Evolutionary conservation across 2,797 vertebrate genomes (phyloP), one percentile per base, ranked within the genome.

Genomic region (Tenualosa ilisha): DNA sequence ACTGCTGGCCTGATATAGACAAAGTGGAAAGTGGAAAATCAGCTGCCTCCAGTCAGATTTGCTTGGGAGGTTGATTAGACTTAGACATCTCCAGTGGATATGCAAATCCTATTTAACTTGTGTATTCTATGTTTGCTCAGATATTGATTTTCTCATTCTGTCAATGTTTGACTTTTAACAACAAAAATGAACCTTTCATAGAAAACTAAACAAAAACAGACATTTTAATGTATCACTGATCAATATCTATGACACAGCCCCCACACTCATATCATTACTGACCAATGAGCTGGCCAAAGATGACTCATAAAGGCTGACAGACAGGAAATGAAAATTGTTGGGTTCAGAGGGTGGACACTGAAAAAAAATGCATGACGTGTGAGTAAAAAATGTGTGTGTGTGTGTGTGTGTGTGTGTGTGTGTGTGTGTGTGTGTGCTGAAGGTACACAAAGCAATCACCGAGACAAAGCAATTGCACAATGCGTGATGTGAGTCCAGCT

Each of bases 351-450:
- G 8, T 68, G 26, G 63, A 3, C 24, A 13, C 24, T 37, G 9
- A 37, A 31, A 63, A 8, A 24, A 63, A 5, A 22, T 56, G 3
- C 22, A 59, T 59, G 17, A 17, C 17, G 54, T 59, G 54, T 59
- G 17, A 20, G 54, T 59, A 6, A 59, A 22, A 59, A n/a, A 24
- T 68, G 24, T 72, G 65, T 72, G 24, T 65, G 61, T 65, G 61
- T 65, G 61, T 65, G 61, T 24, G 61, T 65, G 61, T 65, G 61
- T n/a, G 56, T 24, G 61, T 24, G 61, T 68, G 65, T 68, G 65
- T 43, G 37, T 75, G 13, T 75, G 68, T 75, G 13, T 75, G 68
- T 75, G 68, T 40, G 68, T 43, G 65, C 15, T 13, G 31, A 37
- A 68, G 26, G 63, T 68, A 3, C 63, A 37, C 63, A 68, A 37